Evolutionary conservation across 2,113 vertebrate species (phyloP).

Genomic region (Nycticorax nycticorax): DNA sequence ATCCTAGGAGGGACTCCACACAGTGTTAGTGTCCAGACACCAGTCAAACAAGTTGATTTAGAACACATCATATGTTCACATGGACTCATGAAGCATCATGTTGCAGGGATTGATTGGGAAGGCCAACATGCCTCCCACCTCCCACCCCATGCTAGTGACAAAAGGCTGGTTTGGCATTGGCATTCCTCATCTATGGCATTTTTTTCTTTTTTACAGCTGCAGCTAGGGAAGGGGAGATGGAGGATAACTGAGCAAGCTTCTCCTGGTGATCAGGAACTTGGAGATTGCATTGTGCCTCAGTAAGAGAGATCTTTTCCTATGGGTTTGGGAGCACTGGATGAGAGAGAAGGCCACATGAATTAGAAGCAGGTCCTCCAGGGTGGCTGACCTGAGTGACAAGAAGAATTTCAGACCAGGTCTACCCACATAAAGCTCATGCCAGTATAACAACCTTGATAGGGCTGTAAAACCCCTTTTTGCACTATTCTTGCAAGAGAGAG

Average conservation of each 20-base stretch:
- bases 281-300: rapidly evolving
- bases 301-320: background rate
- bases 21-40: background rate
- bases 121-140: background rate
- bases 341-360: background rate
- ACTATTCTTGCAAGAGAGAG: background rate
- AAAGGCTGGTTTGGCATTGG: background rate
- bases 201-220: background rate
- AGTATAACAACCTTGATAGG: background rate
- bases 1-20: background rate
- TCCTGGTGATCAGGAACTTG: background rate
- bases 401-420: background rate
- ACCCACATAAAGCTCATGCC: background rate
- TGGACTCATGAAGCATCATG: background rate
- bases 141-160: background rate
- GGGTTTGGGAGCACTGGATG: background rate
- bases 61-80: background rate
- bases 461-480: background rate
- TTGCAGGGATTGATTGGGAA: background rate
- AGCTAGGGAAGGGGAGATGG: background rate
- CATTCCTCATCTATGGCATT: background rate
- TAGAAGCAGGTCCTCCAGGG: background rate
- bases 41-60: background rate
- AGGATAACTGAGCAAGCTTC: background rate
- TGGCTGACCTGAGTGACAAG: background rate